Evolutionary conservation across 2,797 vertebrate species (phyloP), one percentile per base, ranked within the genome.

Genomic region (Tragopan temminckii): DNA sequence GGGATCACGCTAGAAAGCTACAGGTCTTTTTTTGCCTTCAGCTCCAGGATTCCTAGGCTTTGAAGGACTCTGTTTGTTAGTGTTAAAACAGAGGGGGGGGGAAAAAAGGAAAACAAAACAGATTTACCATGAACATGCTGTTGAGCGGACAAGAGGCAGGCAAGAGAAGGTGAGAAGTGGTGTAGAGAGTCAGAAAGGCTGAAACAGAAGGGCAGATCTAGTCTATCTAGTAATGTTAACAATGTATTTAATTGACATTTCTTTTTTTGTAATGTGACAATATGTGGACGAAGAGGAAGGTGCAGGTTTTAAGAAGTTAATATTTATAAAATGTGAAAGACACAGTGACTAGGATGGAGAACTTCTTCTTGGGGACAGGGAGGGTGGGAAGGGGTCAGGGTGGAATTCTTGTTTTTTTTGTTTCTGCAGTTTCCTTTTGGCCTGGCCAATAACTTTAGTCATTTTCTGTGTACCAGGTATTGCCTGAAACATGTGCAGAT

Each of bases 281-380:
- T 98, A 97, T 97, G 97, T 98, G 98, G 97, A 97, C 95, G 96
- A 94, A 98, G 98, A 97, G 96, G 93, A 98, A 97, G 97, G 97
- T 97, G 88, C 96, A 97, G 97, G 96, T 97, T 97, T 97, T 96
- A 97, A 98, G 97, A 98, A 97, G 97, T 98, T 98, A 98, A 97
- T 98, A 98, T 98, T 98, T 98, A 98, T 98, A 98, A 98, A 98
- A 98, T 98, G 98, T 98, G 98, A 98, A 98, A 98, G 98, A 97
- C 95, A 85, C 97, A 98, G 97, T 97, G 96, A 97, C 96, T 97
- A 98, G 97, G 94, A 97, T 95, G 46, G 46, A 48, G 46, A 97
- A 96, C 97, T 97, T 97, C 97, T 97, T 97, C 96, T 97, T 96
- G 96, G 96, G 87, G 92, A 94, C 92, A 82, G 96, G 95, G 94